Base-by-base conservation (phyloP, 2,797 vertebrate species). In the Naso thynnoides region DNA sequence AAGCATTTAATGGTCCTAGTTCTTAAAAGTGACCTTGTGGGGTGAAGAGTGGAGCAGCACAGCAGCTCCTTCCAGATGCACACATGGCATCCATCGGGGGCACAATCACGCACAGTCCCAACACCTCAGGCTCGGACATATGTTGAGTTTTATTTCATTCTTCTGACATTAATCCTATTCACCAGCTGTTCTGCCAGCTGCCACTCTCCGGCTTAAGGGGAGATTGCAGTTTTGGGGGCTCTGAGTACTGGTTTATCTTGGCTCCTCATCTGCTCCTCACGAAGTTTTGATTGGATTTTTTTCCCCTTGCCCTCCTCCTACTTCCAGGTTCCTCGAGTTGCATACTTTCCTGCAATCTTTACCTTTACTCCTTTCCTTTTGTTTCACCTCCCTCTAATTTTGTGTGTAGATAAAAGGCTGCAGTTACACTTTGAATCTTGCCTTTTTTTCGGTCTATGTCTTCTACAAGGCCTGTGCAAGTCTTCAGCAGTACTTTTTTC, bases 111-210 rank as follows among this genome's bases (percentile, higher is more conserved):
- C 96, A 95, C 94, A 95, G 96, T 96, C 97, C 95, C 95, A 96
- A 96, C 97, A 98, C 97, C 95, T 96, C 97, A 95, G 98, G 97
- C 98, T 97, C 96, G 96, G 97, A 98, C 98, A 99, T 99, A 99
- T 99, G 98, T 97, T 98, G 96, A 97, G 96, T 97, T 99, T 99
- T 99, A 98, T 98, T 98, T 98, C 97, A 98, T 99, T 98, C 96
- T 99, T 98, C 96, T 98, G 98, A 99, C 98, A 98, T 98, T 98
- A 98, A 98, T 99, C 98, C 97, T 96, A 95, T 96, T 98, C 97
- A 97, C 97, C 98, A 99, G 97, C 98, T 99, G 98, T 98, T 98
- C 96, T 96, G 97, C 97, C 98, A 99, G 98, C 97, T 98, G 98
- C 97, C 96, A 96, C 96, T 97, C 96, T 97, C 94, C 95, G 95